phyloP scores from a whole-genome alignment of 1,140 invertebrate species.

The Apocrypta bakeri region DNA sequence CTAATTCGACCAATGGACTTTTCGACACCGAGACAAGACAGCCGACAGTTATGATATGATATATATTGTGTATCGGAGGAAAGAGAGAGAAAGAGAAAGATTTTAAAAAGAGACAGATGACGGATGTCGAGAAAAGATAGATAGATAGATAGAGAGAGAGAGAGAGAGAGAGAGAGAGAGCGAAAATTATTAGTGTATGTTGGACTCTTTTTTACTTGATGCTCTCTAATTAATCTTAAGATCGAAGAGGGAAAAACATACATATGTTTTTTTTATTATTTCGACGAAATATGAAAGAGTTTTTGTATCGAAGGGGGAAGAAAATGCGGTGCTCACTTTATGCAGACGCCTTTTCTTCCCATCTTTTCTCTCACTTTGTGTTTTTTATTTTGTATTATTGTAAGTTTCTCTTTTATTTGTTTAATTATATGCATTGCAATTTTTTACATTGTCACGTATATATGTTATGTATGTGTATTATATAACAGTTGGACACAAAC shows the following conservation, averaged over 20 bases:
- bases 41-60: conserved; percentile 18
- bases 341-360: conserved; percentile 24
- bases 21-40: conserved; percentile 36
- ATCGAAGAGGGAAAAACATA: conserved; percentile 43
- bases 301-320: conserved; percentile 29
- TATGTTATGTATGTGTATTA: conserved; percentile 49
- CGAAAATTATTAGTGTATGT: conserved; percentile 45
- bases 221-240: conserved; percentile 51
- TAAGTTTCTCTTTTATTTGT: conserved; percentile 45
- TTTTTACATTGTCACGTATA: conserved; percentile 42
- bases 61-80: conserved; percentile 47
- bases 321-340: not conserved
- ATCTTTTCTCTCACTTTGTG: conserved; percentile 30
- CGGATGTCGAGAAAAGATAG: conserved; percentile 28
- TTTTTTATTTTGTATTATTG: conserved; percentile 35
- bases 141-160: conserved; percentile 44
- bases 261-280: conserved; percentile 44
- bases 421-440: conserved; percentile 45
- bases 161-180: conserved; percentile 43
- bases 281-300: conserved; percentile 24
- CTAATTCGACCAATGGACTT: conserved; percentile 13
- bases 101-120: conserved; percentile 46
- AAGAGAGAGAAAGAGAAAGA: conserved; percentile 50
- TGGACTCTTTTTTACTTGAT: conserved; percentile 42
- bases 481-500: conserved; percentile 19